These are phyloP conservation scores for Amblyopsis hoosieri DNA, from an alignment of 2,797 vertebrate genomes.

Conservation along the genomic window DNA sequence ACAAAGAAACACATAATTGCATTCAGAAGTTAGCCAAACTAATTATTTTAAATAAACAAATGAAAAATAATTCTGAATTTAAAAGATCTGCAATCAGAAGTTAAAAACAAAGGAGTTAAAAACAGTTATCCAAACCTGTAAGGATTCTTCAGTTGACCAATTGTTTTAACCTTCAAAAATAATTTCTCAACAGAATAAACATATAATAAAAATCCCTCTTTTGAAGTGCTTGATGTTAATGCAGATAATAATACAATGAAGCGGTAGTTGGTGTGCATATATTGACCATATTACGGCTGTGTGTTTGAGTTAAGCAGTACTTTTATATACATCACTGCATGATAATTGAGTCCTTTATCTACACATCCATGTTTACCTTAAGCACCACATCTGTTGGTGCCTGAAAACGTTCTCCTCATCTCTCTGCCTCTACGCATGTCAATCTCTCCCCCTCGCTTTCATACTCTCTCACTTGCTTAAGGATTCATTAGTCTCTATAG, in stretches of 20 bases:
- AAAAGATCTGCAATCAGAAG: no score
- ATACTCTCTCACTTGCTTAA: conserved; percentile 44
- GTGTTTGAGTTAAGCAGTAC: conserved; percentile 23
- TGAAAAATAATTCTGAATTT: no score
- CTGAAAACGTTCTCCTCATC: conserved; percentile 20
- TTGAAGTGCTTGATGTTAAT: conserved; percentile 3
- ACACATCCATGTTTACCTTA: conserved; percentile 68
- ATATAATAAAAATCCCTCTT: no score
- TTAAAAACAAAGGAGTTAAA: no score
- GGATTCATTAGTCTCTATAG: conserved; percentile 76
- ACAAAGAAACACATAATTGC: no score
- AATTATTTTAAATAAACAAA: no score
- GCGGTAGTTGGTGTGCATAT: conserved; percentile 8
- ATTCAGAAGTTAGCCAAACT: no score
- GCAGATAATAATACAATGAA: conserved; percentile 9
- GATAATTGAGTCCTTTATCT: conserved; percentile 18
- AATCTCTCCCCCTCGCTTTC: conserved; percentile 40
- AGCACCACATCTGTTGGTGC: conserved; percentile 48
- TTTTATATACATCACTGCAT: conserved; percentile 23
- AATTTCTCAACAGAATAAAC: no score
- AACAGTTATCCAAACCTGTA: no score
- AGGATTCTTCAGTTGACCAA: no score
- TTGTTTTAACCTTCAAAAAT: no score
- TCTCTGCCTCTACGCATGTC: conserved; percentile 41
- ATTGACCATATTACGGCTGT: conserved; percentile 20